Percentiles rank a stretch among this genome's conserved stretches.
phyloP scores from a whole-genome alignment of 2,797 vertebrate genomes.

The Pristis pectinata region DNA sequence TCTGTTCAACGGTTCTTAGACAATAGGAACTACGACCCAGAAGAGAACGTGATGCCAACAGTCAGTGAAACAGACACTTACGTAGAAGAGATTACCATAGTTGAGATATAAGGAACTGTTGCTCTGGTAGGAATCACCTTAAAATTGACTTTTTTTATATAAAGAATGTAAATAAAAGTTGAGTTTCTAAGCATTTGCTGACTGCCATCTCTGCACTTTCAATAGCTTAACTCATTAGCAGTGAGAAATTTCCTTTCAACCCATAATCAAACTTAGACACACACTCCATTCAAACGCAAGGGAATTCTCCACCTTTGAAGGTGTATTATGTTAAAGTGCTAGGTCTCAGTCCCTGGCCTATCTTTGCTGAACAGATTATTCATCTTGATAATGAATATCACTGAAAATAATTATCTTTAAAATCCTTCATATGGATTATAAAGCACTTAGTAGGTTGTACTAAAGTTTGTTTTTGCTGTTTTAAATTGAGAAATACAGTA shows the following conservation, averaged over 20 bases:
- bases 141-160: neutral
- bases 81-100: conserved; percentile 19
- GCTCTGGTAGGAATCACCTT: too few relatives aligned
- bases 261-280: neutral
- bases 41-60: conserved; percentile 47
- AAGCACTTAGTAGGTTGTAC: too few relatives aligned
- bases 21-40: conserved; percentile 42
- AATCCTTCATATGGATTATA: too few relatives aligned
- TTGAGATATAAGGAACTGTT: conserved; percentile 20
- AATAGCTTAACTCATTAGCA: neutral
- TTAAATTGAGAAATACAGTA: too few relatives aligned
- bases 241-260: neutral
- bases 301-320: neutral
- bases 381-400: too few relatives aligned
- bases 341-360: too few relatives aligned
- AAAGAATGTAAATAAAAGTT: neutral
- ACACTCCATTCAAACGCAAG: neutral
- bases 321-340: neutral
- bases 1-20: neutral
- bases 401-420: too few relatives aligned
- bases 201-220: neutral
- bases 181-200: neutral
- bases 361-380: too few relatives aligned
- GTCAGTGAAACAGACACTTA: neutral
- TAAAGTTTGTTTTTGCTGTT: too few relatives aligned